Percentiles rank a stretch among this genome's conserved stretches.
phyloP scores from a whole-genome alignment of 2,113 vertebrate genomes.

The Columba livia region DNA sequence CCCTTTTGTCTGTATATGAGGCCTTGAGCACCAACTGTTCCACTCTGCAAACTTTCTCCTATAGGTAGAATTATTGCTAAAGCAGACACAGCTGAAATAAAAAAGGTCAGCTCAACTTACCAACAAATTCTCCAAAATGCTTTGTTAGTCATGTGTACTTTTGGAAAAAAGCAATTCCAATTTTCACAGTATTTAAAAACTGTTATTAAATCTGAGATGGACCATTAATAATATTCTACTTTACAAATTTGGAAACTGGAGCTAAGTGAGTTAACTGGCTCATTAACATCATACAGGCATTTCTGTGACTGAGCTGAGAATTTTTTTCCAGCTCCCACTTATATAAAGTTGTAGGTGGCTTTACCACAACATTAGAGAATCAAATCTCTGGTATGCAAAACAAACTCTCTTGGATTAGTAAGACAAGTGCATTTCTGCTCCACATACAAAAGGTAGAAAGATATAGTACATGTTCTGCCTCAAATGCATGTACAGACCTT shows the following conservation, averaged over 20 bases:
- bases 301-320: background rate
- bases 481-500: background rate
- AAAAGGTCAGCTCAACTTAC: background rate
- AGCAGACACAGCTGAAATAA: background rate
- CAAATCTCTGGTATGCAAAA: background rate
- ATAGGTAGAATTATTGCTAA: background rate
- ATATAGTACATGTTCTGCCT: background rate
- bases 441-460: background rate
- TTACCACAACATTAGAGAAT: background rate
- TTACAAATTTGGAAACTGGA: background rate
- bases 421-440: background rate
- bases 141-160: background rate
- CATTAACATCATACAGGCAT: background rate
- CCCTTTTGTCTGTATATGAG: background rate
- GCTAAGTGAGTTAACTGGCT: background rate
- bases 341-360: background rate
- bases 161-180: background rate
- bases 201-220: background rate
- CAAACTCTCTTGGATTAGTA: background rate
- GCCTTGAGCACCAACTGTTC: background rate
- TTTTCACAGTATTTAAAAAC: background rate
- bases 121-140: background rate
- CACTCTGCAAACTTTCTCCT: background rate
- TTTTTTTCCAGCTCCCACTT: background rate
- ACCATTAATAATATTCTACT: background rate